Conservation (phyloP, 2,797 vertebrate species). For the Eremophila alpestris region DNA sequence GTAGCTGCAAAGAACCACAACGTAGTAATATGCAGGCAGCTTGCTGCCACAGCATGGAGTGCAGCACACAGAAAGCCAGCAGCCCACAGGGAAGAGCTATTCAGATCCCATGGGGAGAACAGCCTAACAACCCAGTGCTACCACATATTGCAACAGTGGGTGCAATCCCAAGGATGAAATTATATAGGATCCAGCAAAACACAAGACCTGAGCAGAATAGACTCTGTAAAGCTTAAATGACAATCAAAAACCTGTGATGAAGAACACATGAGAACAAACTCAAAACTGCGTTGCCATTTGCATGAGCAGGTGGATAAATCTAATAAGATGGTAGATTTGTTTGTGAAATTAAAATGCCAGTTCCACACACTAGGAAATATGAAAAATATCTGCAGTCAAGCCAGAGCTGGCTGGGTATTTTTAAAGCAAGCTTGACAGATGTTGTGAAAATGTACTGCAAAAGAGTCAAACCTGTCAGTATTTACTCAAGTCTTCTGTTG, state of each 20-base stretch:
- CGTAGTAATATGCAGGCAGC: background rate
- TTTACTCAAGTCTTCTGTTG: background rate
- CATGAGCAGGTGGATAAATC: background rate
- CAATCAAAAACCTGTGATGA: background rate
- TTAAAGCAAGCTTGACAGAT: conserved; percentile 4
- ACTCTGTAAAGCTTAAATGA: background rate
- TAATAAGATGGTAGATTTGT: background rate
- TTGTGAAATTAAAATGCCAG: background rate
- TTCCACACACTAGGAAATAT: background rate
- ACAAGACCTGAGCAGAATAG: background rate
- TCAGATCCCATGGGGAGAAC: background rate
- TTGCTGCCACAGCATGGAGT: conserved; percentile 22
- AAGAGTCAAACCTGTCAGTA: background rate
- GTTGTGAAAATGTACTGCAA: background rate
- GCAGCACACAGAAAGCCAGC: background rate
- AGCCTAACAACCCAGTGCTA: background rate
- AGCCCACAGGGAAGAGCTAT: background rate
- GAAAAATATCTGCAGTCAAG: background rate
- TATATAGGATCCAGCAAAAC: background rate
- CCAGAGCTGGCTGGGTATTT: background rate
- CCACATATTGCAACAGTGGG: background rate
- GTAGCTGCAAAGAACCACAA: background rate
- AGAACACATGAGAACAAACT: background rate
- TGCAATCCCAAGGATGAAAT: background rate
- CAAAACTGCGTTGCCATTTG: background rate